Evolutionary conservation across 2,888 invertebrate species (phyloP).

Genomic region (Microplitis manilae): DNA sequence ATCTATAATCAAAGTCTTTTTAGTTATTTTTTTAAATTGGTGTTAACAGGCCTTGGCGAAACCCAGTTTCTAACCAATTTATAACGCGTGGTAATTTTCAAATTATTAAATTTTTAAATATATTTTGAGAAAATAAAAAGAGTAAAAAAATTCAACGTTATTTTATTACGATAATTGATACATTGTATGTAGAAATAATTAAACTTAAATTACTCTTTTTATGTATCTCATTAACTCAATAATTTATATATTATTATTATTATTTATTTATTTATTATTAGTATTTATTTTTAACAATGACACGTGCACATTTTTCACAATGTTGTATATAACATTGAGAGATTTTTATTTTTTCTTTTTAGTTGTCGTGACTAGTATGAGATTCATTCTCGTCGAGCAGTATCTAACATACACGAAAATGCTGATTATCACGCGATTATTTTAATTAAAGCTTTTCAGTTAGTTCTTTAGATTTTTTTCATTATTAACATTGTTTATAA

Average conservation of each 20-base stretch:
- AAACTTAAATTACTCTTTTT: not conserved
- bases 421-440: conserved; percentile 6
- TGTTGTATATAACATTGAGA: conserved; percentile 1
- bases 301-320: conserved; percentile 16
- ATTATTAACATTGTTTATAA: not conserved
- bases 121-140: conserved; percentile 7
- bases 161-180: not conserved
- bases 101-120: not conserved
- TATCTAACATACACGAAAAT: conserved; percentile 6
- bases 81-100: conserved; percentile 22
- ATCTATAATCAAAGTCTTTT: conserved; percentile 32
- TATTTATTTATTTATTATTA: conserved; percentile 10
- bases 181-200: not conserved
- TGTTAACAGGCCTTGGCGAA: conserved; percentile 29
- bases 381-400: not conserved
- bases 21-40: conserved; percentile 42
- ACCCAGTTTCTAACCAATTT: conserved; percentile 25
- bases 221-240: not conserved
- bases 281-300: conserved; percentile 30
- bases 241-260: not conserved
- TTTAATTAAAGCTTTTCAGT: not conserved
- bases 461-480: not conserved
- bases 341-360: conserved; percentile 15
- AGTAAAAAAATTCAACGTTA: not conserved
- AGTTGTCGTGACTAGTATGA: conserved; percentile 6